Conservation (phyloP, 2,888 invertebrate species). For the Ypsolopha sequella region DNA sequence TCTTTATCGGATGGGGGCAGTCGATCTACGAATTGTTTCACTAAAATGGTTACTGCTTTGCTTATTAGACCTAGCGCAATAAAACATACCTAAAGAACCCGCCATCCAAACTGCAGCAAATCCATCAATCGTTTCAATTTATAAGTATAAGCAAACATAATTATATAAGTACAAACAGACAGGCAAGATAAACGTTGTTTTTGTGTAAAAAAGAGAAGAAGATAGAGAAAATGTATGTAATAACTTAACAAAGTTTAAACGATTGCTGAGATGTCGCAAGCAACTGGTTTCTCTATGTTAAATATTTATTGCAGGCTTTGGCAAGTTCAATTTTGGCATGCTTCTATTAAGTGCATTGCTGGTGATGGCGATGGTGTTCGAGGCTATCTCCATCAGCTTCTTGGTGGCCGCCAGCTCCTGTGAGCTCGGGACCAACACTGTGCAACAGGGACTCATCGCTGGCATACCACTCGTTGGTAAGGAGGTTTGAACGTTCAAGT, state of each 20-base stretch:
- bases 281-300: neutral
- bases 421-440: constrained; percentile 41
- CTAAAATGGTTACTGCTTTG: too few relatives aligned
- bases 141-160: too few relatives aligned
- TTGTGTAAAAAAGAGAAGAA: too few relatives aligned
- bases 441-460: constrained; percentile 47
- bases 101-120: too few relatives aligned
- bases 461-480: constrained; percentile 45
- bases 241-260: neutral
- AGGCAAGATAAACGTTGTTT: too few relatives aligned
- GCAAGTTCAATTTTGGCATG: constrained; percentile 37
- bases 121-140: too few relatives aligned
- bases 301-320: constrained; percentile 30
- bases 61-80: too few relatives aligned
- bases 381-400: constrained; percentile 48
- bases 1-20: too few relatives aligned
- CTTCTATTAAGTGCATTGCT: constrained; percentile 30
- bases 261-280: neutral
- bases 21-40: too few relatives aligned
- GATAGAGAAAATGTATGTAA: too few relatives aligned
- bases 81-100: too few relatives aligned
- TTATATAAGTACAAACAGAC: too few relatives aligned
- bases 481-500: constrained; percentile 1
- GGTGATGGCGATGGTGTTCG: constrained; percentile 43
- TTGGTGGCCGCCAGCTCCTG: constrained; percentile 51